Conservation (phyloP, 35 echinoderm and acorn worm genomes). For the Amphiura filiformis region DNA sequence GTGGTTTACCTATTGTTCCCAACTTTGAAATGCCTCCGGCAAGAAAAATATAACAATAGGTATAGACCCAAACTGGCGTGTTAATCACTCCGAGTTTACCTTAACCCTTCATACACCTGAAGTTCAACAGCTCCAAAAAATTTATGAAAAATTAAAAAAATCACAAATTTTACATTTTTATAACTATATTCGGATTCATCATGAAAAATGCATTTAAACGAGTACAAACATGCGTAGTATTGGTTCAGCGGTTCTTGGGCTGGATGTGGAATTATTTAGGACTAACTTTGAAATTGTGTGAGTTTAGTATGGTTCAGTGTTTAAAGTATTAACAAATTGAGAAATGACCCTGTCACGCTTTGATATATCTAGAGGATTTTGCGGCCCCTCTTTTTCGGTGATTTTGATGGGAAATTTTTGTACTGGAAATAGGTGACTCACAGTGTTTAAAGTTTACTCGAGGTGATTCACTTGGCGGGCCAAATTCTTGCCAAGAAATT, state of each 20-base stretch:
- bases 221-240: no score
- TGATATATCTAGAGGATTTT: no score
- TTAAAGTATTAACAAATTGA: neutral
- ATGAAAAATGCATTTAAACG: no score
- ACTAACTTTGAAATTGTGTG: neutral
- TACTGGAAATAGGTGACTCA: no score
- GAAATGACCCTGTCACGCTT: no score
- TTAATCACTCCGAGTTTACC: neutral
- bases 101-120: neutral
- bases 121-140: neutral
- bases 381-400: no score
- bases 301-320: neutral
- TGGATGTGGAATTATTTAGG: neutral
- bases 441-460: no score
- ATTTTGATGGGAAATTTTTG: no score
- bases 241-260: neutral
- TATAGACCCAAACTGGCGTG: neutral
- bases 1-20: neutral
- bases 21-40: neutral
- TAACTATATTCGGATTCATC: no score
- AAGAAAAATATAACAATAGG: neutral
- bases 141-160: neutral
- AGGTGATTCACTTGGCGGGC: no score
- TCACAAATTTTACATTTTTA: neutral
- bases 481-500: no score